Evolutionary conservation across 1,140 invertebrate species (phyloP).

Genomic region (Andricus grossulariae): DNA sequence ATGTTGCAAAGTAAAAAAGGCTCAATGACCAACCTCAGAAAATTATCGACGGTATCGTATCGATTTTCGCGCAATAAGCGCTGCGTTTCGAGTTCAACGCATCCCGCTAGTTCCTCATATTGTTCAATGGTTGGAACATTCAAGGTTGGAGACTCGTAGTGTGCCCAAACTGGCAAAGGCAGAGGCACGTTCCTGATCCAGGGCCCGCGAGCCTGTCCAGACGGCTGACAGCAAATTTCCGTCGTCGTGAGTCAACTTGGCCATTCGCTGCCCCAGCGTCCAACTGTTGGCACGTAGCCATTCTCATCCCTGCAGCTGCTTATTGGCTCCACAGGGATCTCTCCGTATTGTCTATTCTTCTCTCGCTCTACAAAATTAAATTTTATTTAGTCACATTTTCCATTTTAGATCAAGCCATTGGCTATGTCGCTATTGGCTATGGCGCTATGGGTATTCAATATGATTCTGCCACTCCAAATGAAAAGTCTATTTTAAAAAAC

Average conservation of each 20-base stretch:
- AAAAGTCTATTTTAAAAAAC: too few species aligned
- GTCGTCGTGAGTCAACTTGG: constrained; percentile 92
- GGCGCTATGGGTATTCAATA: too few species aligned
- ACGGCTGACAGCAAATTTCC: constrained; percentile 76
- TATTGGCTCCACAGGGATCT: constrained; percentile 77
- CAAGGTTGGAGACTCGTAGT: constrained; percentile 75
- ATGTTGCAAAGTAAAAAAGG: neutral
- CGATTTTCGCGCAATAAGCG: constrained; percentile 85
- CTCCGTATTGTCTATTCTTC: constrained; percentile 75
- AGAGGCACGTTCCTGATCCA: constrained; percentile 74
- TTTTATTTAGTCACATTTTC: neutral
- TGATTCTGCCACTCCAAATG: too few species aligned
- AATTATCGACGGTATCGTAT: constrained; percentile 92
- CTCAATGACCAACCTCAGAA: constrained; percentile 77
- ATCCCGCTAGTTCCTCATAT: constrained; percentile 87
- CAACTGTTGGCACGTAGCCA: constrained; percentile 84
- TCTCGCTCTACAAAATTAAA: constrained; percentile 73
- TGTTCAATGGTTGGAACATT: constrained; percentile 79
- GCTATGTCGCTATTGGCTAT: too few species aligned
- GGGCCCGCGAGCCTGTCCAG: constrained; percentile 74
- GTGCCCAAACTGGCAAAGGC: constrained; percentile 75
- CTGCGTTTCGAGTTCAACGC: constrained; percentile 85
- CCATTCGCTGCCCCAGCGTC: constrained; percentile 92
- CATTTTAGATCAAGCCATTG: too few species aligned
- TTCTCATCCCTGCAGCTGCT: constrained; percentile 79